Evolutionary conservation across 2,113 vertebrate genomes (phyloP).

Genomic region (Spheniscus mendiculus): DNA sequence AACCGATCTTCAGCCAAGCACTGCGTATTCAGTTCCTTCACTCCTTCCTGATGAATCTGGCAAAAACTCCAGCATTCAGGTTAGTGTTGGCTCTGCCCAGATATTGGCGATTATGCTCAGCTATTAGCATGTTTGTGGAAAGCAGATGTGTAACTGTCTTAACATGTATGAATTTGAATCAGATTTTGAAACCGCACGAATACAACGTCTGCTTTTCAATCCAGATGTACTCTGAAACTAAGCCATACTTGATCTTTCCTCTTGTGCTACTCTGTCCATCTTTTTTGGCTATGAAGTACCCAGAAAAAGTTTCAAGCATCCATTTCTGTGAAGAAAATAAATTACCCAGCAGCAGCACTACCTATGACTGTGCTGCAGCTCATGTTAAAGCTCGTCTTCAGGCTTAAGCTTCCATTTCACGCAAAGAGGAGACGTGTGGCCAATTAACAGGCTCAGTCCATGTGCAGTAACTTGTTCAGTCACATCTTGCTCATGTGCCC

Average conservation of each 20-base stretch:
- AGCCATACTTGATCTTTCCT: not conserved
- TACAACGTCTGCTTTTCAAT: not conserved
- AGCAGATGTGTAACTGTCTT: not conserved
- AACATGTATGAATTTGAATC: conserved; percentile 11
- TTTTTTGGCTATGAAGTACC: not conserved
- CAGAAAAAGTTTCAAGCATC: not conserved
- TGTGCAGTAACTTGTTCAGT: not conserved
- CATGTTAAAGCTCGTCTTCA: not conserved
- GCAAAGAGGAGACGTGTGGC: not conserved
- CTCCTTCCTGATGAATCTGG: not conserved
- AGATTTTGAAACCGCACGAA: not conserved
- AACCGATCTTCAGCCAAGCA: not conserved
- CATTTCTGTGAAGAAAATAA: not conserved
- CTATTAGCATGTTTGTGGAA: not conserved
- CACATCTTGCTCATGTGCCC: not conserved
- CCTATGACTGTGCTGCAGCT: not conserved
- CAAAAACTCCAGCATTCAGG: not conserved
- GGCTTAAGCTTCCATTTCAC: not conserved
- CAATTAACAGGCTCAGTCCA: not conserved
- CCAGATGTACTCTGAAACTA: not conserved
- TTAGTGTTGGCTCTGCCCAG: not conserved
- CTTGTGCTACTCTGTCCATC: not conserved
- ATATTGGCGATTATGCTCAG: not conserved
- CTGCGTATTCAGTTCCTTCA: not conserved
- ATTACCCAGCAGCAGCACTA: not conserved